Evolutionary conservation across 2,888 invertebrate genomes (phyloP), one percentile per base, ranked within the genome.

Genomic region (Drosophila imparisetae): DNA sequence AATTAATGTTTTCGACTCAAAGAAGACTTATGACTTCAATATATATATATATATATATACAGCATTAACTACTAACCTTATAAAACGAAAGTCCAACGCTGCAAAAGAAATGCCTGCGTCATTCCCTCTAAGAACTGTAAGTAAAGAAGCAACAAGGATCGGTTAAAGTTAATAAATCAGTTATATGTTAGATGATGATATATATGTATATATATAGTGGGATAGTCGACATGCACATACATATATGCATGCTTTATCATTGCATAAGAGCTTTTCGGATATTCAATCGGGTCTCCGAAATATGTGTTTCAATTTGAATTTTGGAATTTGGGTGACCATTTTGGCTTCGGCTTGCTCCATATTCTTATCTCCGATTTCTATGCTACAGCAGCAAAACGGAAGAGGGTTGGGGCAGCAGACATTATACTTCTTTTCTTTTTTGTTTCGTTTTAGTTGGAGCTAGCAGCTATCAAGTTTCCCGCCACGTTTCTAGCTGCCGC

Each of bases 41-140:
- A 18, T 38, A 38, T 18, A 21, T 10, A 42, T 10, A 32, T 11
- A 8, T 8, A 30, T 30, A 8, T 8, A 21, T 10, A 40, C 13
- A 13, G 18, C 13, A 18, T 54, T 42, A 0, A 15, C 2, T 42
- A 78, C 91, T 91, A 72, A 93, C 93, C 91, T 93, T 93, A 93
- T 93, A 91, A 92, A 91, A 92, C 91, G 89, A 91, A 92, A 92
- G 90, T 92, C 92, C 92, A 93, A 93, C 93, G 93, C 93, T 93
- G 93, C 93, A 93, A 93, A 91, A 91, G 90, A 91, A 93, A 93
- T 93, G 93, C 93, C 91, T 91, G 93, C 93, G 93, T 93, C 93
- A 93, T 93, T 91, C 92, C 93, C 92, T 90, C 91, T 84, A 90
- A 89, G 88, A 91, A 90, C 93, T 93, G 91, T 15, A 92, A 93